Evolutionary conservation across 2,797 vertebrate genomes (phyloP), one percentile per base, ranked within the genome.

Genomic region (Sebastes hopkinsi): DNA sequence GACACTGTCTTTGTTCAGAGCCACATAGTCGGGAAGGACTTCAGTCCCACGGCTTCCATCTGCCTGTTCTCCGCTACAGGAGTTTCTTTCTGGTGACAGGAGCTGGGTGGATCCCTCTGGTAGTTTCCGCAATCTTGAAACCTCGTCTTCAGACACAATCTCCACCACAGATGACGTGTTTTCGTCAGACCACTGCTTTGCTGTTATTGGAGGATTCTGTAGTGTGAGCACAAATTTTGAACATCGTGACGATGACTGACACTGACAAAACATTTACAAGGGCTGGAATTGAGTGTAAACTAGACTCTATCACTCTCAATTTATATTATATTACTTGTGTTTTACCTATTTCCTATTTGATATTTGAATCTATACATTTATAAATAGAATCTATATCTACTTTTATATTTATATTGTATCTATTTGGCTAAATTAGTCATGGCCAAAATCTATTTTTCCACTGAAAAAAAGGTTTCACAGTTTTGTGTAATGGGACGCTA

Each of bases 1-100:
- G 29, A 64, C 12, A 4, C 85, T 77, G 18, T 92, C 84, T 30
- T 83, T 91, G 82, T 90, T 95, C 61, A 96, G 85, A 72, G 94
- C 93, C 34, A 96, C 95, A 1, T 96, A 97, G 81, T 96, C 95
- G 18, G 87, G 91, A 71, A 75, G 92, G 65, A 79, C 38, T 25
- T 92, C 89, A 1, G 75, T 70, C 11, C 14, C 54, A 0, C 4
- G 34, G 67, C 74, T 80, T 2, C 81, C 72, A 4, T 76, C 72
- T 1, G 7, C 62, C n/a, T 30, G 77, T 9, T 83, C 73, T 3
- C 14, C 54, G 1, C 68, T 71, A 46, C 61, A 69, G 50, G 69
- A 34, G 72, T 30, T 68, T 30, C 20, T 50, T 1, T 77, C 89
- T 16, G 87, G 61, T 16, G 82, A 36, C 80, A 90, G 80, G 27